Percentiles rank a stretch among this genome's conserved stretches.
Evolutionary conservation across 2,113 vertebrate genomes (phyloP).

Genomic region (Octodon degus): DNA sequence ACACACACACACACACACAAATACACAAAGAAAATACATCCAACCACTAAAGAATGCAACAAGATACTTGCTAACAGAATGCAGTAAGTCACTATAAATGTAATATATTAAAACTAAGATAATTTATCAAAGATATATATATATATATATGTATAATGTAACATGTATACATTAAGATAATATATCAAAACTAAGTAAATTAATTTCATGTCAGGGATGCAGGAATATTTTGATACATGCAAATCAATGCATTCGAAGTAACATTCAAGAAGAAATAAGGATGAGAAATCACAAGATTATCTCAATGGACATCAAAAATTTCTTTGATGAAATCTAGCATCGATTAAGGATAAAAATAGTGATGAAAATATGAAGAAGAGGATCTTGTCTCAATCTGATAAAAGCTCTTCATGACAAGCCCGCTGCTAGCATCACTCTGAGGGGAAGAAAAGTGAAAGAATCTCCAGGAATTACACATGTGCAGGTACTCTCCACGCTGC

Average conservation of each 20-base stretch:
- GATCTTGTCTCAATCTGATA: not conserved
- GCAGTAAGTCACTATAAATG: not conserved
- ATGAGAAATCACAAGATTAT: not conserved
- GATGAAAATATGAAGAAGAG: not conserved
- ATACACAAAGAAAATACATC: not conserved
- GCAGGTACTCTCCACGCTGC: rapidly evolving
- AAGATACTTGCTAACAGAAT: not conserved
- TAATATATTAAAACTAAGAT: not conserved
- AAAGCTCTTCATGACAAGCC: not conserved
- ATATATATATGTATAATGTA: too few relatives aligned
- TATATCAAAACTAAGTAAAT: not conserved
- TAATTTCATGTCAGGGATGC: not conserved
- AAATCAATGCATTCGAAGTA: not conserved
- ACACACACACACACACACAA: too few relatives aligned
- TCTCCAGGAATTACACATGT: not conserved
- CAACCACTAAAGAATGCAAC: not conserved
- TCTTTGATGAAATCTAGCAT: not conserved
- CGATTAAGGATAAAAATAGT: not conserved
- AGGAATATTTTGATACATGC: not conserved
- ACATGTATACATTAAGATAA: not conserved
- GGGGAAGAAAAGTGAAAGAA: not conserved
- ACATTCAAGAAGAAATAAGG: not conserved
- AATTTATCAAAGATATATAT: too few relatives aligned
- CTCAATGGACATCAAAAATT: not conserved
- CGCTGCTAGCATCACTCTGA: not conserved